A percentile compares a stretch with the other conserved stretches of the same genome.
Conservation (phyloP, 2,113 vertebrate genomes). For the Scalopus aquaticus region DNA sequence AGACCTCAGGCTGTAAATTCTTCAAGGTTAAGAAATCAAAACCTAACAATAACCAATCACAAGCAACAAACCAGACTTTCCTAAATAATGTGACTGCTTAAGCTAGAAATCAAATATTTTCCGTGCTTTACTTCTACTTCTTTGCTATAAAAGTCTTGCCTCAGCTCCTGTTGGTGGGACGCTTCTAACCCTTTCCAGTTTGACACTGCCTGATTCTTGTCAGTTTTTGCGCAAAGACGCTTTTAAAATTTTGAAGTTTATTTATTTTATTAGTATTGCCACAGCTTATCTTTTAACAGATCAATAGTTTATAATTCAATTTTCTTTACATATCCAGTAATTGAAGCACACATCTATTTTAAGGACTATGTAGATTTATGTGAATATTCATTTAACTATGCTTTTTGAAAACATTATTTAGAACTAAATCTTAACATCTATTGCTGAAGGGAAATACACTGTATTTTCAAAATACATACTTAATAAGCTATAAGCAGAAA, state of each 20-base stretch:
- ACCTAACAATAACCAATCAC: not conserved
- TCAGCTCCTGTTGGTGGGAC: not conserved
- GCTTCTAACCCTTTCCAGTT: not conserved
- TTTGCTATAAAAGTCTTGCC: not conserved
- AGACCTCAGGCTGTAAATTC: not conserved
- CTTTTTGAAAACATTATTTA: constrained; percentile 6
- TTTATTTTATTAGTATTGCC: not conserved
- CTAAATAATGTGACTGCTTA: not conserved
- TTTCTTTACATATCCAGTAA: not conserved
- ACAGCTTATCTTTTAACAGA: not conserved
- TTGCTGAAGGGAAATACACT: not conserved
- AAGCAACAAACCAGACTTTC: not conserved
- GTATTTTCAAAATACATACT: not conserved
- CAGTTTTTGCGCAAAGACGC: not conserved
- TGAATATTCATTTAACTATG: not conserved
- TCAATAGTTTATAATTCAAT: not conserved
- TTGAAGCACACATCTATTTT: not conserved
- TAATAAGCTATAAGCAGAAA: not conserved
- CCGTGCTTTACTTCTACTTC: not conserved
- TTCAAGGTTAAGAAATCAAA: not conserved
- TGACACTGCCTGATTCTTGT: not conserved
- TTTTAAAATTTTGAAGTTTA: not conserved
- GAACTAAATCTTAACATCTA: not conserved
- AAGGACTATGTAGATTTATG: not conserved
- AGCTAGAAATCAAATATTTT: not conserved